Evolutionary conservation across 1,140 invertebrate species (phyloP).

Genomic region (Drosophila paulistorum): DNA sequence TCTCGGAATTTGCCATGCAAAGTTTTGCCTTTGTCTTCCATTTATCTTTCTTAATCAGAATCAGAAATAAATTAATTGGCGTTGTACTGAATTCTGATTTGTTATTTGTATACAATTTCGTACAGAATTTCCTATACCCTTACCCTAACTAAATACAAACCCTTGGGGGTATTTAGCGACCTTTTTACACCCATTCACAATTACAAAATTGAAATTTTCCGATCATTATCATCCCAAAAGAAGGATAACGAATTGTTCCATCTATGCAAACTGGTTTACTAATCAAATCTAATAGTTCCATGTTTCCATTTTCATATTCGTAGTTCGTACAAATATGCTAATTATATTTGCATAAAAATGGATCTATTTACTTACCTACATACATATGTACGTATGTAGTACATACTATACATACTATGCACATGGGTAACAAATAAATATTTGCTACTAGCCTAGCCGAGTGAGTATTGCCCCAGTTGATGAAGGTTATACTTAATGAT

Average conservation of each 20-base stretch:
- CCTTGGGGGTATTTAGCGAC: background rate
- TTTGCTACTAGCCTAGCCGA: too few relatives aligned
- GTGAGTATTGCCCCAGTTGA: background rate
- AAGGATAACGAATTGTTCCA: too few relatives aligned
- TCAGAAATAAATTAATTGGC: conserved; percentile 6
- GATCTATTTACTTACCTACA: too few relatives aligned
- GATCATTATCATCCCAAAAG: too few relatives aligned
- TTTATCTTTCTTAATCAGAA: conserved; percentile 4
- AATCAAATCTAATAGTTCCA: background rate
- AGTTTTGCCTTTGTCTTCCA: background rate
- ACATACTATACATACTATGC: too few relatives aligned
- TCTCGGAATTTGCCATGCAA: background rate
- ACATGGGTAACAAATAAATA: too few relatives aligned
- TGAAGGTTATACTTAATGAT: background rate
- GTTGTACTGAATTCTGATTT: conserved; percentile 3
- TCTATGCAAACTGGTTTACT: too few relatives aligned
- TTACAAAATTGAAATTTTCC: too few relatives aligned
- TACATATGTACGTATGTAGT: too few relatives aligned
- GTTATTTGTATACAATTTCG: background rate
- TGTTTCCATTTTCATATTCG: background rate
- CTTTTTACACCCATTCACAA: too few relatives aligned
- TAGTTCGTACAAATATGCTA: background rate
- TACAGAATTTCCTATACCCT: background rate
- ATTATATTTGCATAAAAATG: conserved; percentile 2
- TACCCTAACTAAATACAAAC: background rate